Percentiles rank a stretch among this genome's conserved stretches.
Conservation (phyloP, 2,888 invertebrate genomes). For the Nephrotoma appendiculata region DNA sequence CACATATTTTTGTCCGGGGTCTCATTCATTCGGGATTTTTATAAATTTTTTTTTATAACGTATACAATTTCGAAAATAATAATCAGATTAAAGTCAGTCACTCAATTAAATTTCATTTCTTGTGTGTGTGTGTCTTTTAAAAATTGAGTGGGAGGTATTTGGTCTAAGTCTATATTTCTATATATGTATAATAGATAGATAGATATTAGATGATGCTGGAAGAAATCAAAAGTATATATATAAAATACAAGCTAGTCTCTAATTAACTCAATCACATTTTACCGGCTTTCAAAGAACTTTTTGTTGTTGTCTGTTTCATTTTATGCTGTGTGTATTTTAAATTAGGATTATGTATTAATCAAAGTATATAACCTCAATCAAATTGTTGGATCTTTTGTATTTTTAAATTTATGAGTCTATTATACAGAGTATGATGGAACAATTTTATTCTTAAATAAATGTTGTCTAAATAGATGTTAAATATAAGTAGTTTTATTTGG, state of each 20-base stretch:
- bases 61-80: not conserved
- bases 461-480: not conserved
- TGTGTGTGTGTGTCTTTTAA: not conserved
- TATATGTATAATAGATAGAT: not conserved
- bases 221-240: not conserved
- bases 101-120: not conserved
- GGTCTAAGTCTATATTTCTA: not conserved
- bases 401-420: not conserved
- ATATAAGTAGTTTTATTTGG: not conserved
- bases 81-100: slow-evolving; percentile 4
- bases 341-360: not conserved
- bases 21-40: not conserved
- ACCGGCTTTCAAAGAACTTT: not conserved
- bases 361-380: not conserved
- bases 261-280: not conserved
- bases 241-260: not conserved
- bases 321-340: not conserved
- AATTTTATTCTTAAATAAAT: not conserved
- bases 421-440: not conserved
- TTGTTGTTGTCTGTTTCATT: not conserved
- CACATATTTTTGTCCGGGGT: not conserved
- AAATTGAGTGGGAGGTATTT: slow-evolving; percentile 2
- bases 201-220: not conserved
- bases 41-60: not conserved
- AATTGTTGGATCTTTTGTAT: not conserved